Evolutionary conservation across 2,797 vertebrate species (phyloP).

Genomic region (Mormyrops attenuatus): DNA sequence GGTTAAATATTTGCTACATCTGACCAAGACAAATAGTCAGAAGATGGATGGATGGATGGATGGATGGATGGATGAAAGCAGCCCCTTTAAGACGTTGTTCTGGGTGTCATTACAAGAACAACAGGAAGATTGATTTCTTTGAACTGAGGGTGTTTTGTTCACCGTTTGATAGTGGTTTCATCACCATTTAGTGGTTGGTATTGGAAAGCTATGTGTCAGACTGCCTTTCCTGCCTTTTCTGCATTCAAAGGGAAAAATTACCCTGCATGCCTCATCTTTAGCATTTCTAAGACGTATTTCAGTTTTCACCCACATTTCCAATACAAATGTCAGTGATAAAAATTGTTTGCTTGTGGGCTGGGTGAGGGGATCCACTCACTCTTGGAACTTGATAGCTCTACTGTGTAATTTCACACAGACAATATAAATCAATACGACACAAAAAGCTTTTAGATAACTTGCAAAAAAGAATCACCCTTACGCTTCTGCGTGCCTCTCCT

Average conservation of each 20-base stretch:
- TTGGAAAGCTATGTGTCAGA: background rate
- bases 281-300: background rate
- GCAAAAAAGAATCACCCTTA: background rate
- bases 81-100: background rate
- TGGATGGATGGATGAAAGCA: background rate
- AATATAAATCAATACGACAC: background rate
- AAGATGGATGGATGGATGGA: background rate
- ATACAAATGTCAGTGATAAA: background rate
- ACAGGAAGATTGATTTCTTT: background rate
- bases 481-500: too few species aligned
- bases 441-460: background rate
- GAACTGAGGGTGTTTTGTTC: background rate
- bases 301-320: background rate
- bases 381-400: background rate
- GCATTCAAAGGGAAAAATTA: background rate
- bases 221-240: background rate
- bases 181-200: too few species aligned
- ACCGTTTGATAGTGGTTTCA: background rate
- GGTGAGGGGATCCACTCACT: background rate
- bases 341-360: background rate
- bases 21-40: background rate
- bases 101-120: background rate
- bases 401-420: background rate
- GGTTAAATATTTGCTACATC: background rate
- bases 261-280: background rate